These are phyloP conservation scores for Rana temporaria DNA, from an alignment of 2,113 vertebrate species.

Conservation along the genomic window DNA sequence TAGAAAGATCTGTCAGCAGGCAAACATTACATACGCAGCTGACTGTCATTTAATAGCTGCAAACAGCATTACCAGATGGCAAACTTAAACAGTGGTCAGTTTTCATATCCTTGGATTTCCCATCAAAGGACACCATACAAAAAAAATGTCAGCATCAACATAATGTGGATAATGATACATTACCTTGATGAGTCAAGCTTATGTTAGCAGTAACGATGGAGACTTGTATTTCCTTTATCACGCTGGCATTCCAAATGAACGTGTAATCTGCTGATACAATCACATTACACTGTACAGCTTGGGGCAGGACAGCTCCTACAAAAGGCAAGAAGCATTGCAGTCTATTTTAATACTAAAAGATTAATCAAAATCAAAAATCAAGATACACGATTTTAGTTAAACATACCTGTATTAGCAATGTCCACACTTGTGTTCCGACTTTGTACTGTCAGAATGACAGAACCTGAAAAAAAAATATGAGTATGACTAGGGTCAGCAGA, in stretches of 20 bases:
- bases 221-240: constrained; percentile 75
- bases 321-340: neutral
- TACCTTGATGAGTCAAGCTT: constrained; percentile 66
- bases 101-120: no score
- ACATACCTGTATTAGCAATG: constrained; percentile 10
- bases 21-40: no score
- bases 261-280: constrained; percentile 80
- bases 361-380: neutral
- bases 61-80: no score
- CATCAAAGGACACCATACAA: neutral
- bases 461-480: constrained; percentile 5
- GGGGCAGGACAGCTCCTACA: constrained; percentile 60
- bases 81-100: no score
- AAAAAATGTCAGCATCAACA: neutral
- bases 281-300: constrained; percentile 69
- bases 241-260: constrained; percentile 80
- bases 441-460: neutral
- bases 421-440: constrained; percentile 15
- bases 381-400: neutral
- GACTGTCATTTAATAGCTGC: no score
- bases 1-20: no score
- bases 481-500: neutral
- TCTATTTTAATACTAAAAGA: no score
- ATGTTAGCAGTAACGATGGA: constrained; percentile 70
- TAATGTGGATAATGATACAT: neutral